Base-by-base conservation (phyloP, 2,888 invertebrate genomes). In the Agapostemon virescens region DNA sequence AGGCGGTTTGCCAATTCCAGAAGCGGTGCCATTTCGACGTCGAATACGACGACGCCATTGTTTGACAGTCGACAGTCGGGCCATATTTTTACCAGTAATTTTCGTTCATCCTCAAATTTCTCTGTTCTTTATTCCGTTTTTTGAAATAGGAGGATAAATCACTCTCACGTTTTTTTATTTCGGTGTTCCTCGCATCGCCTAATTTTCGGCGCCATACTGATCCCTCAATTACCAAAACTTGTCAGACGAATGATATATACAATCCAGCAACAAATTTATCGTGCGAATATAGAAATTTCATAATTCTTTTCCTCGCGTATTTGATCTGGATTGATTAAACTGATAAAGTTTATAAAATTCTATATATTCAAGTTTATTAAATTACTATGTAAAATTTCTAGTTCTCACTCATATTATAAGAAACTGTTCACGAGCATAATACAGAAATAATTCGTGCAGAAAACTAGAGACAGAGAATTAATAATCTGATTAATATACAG, bases 1-100 rank as follows among this genome's bases (percentile, higher is more conserved):
- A 82, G 81, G 82, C 76, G 64, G 66, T 26, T 73, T 82, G 81
- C 81, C 81, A 82, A 82, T 58, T 73, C 20, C 30, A 67, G 67
- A 67, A 76, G 23, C 66, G 66, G 38, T 58, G 38, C 33, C 52
- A 63, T 67, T 52, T 45, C 71, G 30, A 63, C 72, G 79, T 73
- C 30, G 45, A 61, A 70, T 73, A 38, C 71, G 52, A 71, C 45
- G 74, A 40, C 38, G 49, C 74, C 79, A 79, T 80, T 80, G 73
- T 80, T 79, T 69, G 55, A 66, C 52, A 63, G 71, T 11, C 71
- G 38, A 68, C 79, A 52, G 79, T 45, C 69, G 9, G 42, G 15
- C 68, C 30, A 73, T 58, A 79, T 61, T 71, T 78, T 42, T 64
- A 68, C 77, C 64, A 42, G 20, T 20, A 68, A 64, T 78, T 71